Base-by-base conservation (phyloP, 2,797 vertebrate species). In the Hydrocynus forskahlii region DNA sequence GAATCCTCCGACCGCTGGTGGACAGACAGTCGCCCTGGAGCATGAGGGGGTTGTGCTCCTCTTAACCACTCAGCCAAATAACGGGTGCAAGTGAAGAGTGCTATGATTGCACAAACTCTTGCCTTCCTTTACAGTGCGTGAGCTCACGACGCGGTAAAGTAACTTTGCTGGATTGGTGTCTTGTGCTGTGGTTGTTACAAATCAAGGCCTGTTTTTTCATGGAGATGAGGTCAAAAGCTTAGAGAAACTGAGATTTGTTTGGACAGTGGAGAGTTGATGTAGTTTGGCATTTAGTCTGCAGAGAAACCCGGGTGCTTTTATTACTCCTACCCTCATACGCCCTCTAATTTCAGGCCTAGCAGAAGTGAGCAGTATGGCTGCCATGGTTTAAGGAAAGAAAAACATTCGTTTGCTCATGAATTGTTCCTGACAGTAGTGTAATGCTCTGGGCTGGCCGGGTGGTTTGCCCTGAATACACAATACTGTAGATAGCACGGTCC, bases 211-310 rank as follows among this genome's bases (percentile, higher is more conserved):
- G 48, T 70, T 79, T 83, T 68, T 83, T 83, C 64, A 71, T 70
- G 64, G 66, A 76, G 71, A 70, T 75, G 81, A 79, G 77, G 81
- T 83, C 64, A 83, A 70, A 83, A 59, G 57, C 71, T 77, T 71
- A 79, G 77, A 79, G 77, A 83, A 79, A 70, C 55, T 70, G 48
- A 79, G 71, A 83, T 83, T 83, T 83, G 76, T 83, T 83, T 83
- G 57, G 45, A 83, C 66, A 83, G 77, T 76, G 16, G 55, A 71
- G 72, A 76, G 71, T 64, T 79, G 23, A 77, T 64, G 50, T 79
- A 83, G 78, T 79, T 79, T 79, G 81, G 77, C 71, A 43, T 79
- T 83, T n/a, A 14, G 35, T 75, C 57, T 70, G 64, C 29, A n/a
- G 64, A 63, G 76, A 79, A 38, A 29, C 64, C 62, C 52, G 81